These are phyloP conservation scores for Trimorus sp. DNA, from an alignment of 2,888 invertebrate genomes.

Conservation along the genomic window DNA sequence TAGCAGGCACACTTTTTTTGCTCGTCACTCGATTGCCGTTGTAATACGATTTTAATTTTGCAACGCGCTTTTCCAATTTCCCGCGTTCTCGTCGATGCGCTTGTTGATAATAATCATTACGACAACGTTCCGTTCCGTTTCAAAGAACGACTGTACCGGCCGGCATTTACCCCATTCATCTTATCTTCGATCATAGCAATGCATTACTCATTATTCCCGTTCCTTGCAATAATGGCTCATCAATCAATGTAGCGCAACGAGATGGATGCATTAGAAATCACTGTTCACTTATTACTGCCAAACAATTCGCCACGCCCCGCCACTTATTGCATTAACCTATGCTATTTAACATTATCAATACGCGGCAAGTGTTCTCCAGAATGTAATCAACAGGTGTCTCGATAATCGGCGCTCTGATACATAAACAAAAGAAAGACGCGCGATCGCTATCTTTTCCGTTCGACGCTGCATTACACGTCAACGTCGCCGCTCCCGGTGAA, in stretches of 20 bases:
- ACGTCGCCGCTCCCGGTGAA: constrained; percentile 4
- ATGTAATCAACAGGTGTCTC: constrained; percentile 49
- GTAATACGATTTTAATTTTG: constrained; percentile 32
- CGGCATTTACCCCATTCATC: constrained; percentile 18
- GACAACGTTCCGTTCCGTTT: not conserved
- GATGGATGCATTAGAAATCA: constrained; percentile 9
- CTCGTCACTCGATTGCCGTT: too few relatives aligned
- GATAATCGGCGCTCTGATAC: constrained; percentile 37
- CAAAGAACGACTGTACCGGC: not conserved
- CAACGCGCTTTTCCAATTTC: too few relatives aligned
- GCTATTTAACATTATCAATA: constrained; percentile 27
- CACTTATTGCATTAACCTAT: constrained; percentile 31
- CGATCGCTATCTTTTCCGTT: constrained; percentile 23
- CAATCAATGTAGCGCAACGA: constrained; percentile 19
- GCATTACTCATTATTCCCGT: constrained; percentile 26
- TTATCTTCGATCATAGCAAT: constrained; percentile 20
- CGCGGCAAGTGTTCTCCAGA: constrained; percentile 22
- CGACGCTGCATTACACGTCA: constrained; percentile 13
- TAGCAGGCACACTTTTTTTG: not conserved
- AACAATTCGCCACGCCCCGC: constrained; percentile 15
- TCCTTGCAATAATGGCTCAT: constrained; percentile 17
- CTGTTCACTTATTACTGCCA: constrained; percentile 17
- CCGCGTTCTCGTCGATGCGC: not conserved
- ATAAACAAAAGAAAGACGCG: constrained; percentile 32
- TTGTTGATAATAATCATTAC: constrained; percentile 12